A percentile compares a stretch with the other conserved stretches of the same genome.
phyloP scores from a whole-genome alignment of 2,113 vertebrate species.

The Paramisgurnus dabryanus region DNA sequence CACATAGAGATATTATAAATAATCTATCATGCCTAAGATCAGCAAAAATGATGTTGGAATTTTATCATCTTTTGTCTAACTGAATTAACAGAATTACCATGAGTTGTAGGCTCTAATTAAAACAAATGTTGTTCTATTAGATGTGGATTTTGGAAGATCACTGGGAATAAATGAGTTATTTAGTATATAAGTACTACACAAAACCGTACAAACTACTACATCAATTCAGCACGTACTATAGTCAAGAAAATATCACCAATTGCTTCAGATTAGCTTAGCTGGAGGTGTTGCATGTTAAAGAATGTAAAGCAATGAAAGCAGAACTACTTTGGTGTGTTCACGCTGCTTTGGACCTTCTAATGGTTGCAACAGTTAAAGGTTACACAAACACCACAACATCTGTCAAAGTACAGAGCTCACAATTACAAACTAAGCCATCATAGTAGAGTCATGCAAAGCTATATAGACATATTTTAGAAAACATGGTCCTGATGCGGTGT shows the following conservation, averaged over 20 bases:
- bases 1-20: neutral
- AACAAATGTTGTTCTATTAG: conserved; percentile 27
- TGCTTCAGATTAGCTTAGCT: neutral
- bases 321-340: neutral
- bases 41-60: conserved; percentile 32
- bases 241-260: neutral
- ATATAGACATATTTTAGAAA: neutral
- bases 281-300: neutral
- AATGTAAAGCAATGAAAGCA: conserved; percentile 9
- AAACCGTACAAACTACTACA: neutral
- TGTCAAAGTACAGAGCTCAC: neutral
- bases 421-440: conserved; percentile 7
- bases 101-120: conserved; percentile 30
- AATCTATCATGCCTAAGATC: conserved; percentile 5
- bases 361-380: neutral
- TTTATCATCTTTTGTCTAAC: conserved; percentile 29
- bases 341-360: neutral
- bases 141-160: neutral
- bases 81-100: conserved; percentile 28
- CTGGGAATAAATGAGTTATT: conserved; percentile 9
- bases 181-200: neutral
- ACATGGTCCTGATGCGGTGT: neutral
- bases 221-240: neutral
- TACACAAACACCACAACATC: neutral
- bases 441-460: neutral